Base-by-base conservation (phyloP, 2,888 invertebrate genomes). In the Eilema griseolum region DNA sequence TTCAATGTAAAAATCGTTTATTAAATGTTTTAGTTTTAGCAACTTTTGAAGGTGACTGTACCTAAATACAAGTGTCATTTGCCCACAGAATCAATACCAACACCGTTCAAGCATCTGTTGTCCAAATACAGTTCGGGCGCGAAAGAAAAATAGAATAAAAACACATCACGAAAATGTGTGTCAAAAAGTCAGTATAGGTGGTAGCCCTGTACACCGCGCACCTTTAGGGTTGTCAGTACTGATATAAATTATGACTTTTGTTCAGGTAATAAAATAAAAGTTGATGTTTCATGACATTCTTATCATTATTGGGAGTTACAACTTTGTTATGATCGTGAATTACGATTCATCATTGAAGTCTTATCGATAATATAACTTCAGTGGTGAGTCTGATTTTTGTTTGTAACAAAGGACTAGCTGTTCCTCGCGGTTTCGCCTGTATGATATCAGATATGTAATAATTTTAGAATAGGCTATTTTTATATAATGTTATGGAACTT, bases 61-160 rank as follows among this genome's bases (percentile, higher is more conserved):
- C 41, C 41, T 16, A 41, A 14, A 41, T 41, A 41, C 41, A 41
- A 70, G 57, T 66, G 61, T 65, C 67, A 71, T 68, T 71, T 62
- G 66, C 66, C 63, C 41, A 24, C 64, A 68, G 61, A 71, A 61
- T 77, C 71, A 64, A 81, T 79, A 76, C 69, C 65, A 62, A 57
- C 57, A 72, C 64, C 71, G 77, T 67, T 78, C 77, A 79, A 82
- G 78, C 83, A 68, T 66, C 72, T 71, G 76, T 80, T 80, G 76
- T 78, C 61, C 61, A 77, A 77, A 80, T 71, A 73, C 67, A 61
- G 72, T 72, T 65, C 72, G 24, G 23, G 62, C 62, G 82, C 78
- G 70, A 83, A 85, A 73, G 74, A 69, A 83, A 62, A 85, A 85
- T 77, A 77, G 73, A 77, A 79, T 77, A 81, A 77, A 83, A 81